These are phyloP conservation scores for Drosophila fuyamai DNA, from an alignment of 1,140 invertebrate species.

Conservation along the genomic window DNA sequence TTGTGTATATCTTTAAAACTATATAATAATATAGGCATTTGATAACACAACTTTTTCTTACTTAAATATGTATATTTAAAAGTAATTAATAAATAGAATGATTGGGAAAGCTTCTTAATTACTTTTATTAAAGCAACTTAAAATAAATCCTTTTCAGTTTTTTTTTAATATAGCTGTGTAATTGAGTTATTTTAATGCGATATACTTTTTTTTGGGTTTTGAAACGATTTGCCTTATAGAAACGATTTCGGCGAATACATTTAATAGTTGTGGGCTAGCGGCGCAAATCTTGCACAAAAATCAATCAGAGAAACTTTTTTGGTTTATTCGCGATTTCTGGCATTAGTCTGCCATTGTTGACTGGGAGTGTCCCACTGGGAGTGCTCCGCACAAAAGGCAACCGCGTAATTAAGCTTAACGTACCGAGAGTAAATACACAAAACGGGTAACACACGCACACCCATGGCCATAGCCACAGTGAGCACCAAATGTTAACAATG, in stretches of 20 bases:
- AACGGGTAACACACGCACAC: slow-evolving; percentile 13
- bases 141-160: too few relatives aligned
- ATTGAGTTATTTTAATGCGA: too few relatives aligned
- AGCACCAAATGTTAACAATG: slow-evolving; percentile 64
- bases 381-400: slow-evolving; percentile 32
- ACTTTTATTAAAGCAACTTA: too few relatives aligned
- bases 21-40: not conserved
- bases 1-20: not conserved
- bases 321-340: slow-evolving; percentile 26
- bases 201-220: too few relatives aligned
- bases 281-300: slow-evolving; percentile 13
- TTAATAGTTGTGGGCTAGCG: slow-evolving; percentile 1
- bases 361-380: slow-evolving; percentile 16
- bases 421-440: slow-evolving; percentile 38
- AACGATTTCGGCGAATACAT: not conserved
- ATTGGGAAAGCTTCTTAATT: too few relatives aligned
- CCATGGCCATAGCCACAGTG: slow-evolving; percentile 27
- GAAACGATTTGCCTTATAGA: too few relatives aligned
- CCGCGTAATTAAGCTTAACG: slow-evolving; percentile 63
- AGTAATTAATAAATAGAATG: too few relatives aligned
- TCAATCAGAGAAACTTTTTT: slow-evolving; percentile 29
- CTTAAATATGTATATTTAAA: too few relatives aligned
- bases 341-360: slow-evolving; percentile 38
- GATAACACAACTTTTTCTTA: not conserved
- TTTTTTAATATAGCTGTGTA: too few relatives aligned